Percentiles rank a stretch among this genome's conserved stretches.
phyloP scores from a whole-genome alignment of 1,140 invertebrate genomes.

The Antheraea pernyi region DNA sequence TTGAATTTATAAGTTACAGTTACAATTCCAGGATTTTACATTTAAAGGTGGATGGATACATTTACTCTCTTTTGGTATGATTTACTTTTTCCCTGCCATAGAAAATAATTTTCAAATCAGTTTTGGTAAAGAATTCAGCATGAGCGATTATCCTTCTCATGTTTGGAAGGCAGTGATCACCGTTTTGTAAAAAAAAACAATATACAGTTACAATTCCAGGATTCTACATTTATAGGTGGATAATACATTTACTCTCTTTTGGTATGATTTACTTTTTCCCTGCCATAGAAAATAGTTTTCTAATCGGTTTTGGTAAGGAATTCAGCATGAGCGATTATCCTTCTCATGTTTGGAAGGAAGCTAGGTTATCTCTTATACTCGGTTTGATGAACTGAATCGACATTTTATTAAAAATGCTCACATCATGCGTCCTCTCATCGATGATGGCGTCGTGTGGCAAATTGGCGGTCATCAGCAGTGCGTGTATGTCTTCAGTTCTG shows the following conservation, averaged over 20 bases:
- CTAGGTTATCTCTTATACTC: neutral
- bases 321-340: neutral
- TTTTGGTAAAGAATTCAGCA: neutral
- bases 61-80: too few relatives aligned
- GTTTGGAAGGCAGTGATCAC: neutral
- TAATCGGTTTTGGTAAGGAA: neutral
- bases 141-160: neutral
- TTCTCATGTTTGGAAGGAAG: neutral
- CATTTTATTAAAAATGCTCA: conserved; percentile 39
- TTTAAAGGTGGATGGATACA: too few relatives aligned
- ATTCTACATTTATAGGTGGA: too few relatives aligned
- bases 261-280: too few relatives aligned
- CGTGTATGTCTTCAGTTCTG: conserved; percentile 93
- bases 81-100: too few relatives aligned
- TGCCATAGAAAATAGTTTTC: too few relatives aligned
- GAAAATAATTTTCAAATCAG: too few relatives aligned
- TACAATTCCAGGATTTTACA: too few relatives aligned
- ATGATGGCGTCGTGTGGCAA: conserved; percentile 81
- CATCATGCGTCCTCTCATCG: conserved; percentile 70
- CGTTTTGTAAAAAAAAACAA: too few relatives aligned
- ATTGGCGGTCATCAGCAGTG: conserved; percentile 85
- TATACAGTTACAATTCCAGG: too few relatives aligned
- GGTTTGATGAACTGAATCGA: neutral
- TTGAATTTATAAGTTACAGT: too few relatives aligned
- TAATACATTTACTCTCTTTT: too few relatives aligned